Conservation (phyloP, 2,113 vertebrate genomes). For the Syngnathus floridae region DNA sequence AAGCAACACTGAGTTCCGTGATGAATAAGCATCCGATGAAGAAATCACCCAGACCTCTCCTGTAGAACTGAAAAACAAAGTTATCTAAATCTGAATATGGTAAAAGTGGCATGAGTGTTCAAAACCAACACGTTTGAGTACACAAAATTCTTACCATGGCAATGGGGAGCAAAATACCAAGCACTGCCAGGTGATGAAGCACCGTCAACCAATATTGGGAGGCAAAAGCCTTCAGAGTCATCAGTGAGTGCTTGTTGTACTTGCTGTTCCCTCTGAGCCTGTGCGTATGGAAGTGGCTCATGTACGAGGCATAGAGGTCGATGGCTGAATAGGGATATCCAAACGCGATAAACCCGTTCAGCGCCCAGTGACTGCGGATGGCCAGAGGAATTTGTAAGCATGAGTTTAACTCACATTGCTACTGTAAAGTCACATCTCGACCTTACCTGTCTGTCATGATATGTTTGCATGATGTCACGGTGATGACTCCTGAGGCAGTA, state of each 20-base stretch:
- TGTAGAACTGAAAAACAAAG: constrained; percentile 68
- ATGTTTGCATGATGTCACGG: constrained; percentile 72
- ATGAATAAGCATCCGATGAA: constrained; percentile 83
- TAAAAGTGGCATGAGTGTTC: background rate
- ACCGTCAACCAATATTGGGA: constrained; percentile 76
- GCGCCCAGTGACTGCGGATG: constrained; percentile 79
- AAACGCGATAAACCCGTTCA: constrained; percentile 72
- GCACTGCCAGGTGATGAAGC: constrained; percentile 77
- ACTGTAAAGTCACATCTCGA: background rate
- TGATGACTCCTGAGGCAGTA: constrained; percentile 65
- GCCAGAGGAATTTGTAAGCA: background rate
- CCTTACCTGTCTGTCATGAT: constrained; percentile 78
- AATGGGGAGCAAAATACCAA: constrained; percentile 76
- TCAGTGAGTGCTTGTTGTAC: constrained; percentile 50
- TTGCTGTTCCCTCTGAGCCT: constrained; percentile 33
- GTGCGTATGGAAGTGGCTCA: constrained; percentile 76
- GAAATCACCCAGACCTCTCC: constrained; percentile 83
- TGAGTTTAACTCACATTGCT: background rate
- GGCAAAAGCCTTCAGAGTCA: constrained; percentile 72
- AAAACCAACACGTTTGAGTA: background rate
- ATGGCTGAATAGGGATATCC: constrained; percentile 81
- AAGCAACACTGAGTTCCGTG: constrained; percentile 85
- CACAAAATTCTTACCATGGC: constrained; percentile 67
- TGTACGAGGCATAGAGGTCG: constrained; percentile 82
- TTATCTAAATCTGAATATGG: background rate